phyloP scores from a whole-genome alignment of 1,140 invertebrate species.

The Aphelenchoides fujianensis region DNA sequence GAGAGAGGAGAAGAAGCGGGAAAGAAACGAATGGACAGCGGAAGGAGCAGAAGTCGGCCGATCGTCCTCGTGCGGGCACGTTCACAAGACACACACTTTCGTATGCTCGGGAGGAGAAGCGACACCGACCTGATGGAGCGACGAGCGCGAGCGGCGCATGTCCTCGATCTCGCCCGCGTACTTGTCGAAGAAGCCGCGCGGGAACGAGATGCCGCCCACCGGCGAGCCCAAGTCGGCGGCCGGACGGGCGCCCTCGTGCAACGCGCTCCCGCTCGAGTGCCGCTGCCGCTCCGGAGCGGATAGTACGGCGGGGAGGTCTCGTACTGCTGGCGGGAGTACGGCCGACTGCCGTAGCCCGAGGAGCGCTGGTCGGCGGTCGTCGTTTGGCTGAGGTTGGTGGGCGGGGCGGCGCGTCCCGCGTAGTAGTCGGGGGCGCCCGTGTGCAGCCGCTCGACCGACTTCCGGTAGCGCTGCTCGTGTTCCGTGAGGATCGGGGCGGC shows the following conservation, averaged over 20 bases:
- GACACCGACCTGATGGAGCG: slow-evolving; percentile 51
- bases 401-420: slow-evolving; percentile 42
- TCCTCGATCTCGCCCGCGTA: slow-evolving; percentile 60
- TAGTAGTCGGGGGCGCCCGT: slow-evolving; percentile 56
- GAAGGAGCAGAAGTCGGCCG: slow-evolving; percentile 15
- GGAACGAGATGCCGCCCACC: slow-evolving; percentile 51
- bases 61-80: background rate
- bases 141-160: slow-evolving; percentile 49
- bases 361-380: slow-evolving; percentile 13
- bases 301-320: background rate
- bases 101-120: slow-evolving; percentile 39
- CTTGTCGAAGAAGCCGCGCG: slow-evolving; percentile 56
- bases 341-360: slow-evolving; percentile 18
- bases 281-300: background rate
- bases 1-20: slow-evolving; percentile 18
- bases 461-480: slow-evolving; percentile 57
- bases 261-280: slow-evolving; percentile 8
- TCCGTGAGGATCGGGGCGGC: slow-evolving; percentile 27
- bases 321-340: slow-evolving; percentile 16
- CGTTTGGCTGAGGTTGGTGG: slow-evolving; percentile 21
- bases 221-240: slow-evolving; percentile 28
- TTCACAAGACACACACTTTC: slow-evolving; percentile 61
- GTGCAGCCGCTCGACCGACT: slow-evolving; percentile 54
- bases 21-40: slow-evolving; percentile 26
- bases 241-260: background rate